These are phyloP conservation scores for Tenthredo scrophulariae DNA, from an alignment of 2,888 invertebrate genomes.

Conservation along the genomic window DNA sequence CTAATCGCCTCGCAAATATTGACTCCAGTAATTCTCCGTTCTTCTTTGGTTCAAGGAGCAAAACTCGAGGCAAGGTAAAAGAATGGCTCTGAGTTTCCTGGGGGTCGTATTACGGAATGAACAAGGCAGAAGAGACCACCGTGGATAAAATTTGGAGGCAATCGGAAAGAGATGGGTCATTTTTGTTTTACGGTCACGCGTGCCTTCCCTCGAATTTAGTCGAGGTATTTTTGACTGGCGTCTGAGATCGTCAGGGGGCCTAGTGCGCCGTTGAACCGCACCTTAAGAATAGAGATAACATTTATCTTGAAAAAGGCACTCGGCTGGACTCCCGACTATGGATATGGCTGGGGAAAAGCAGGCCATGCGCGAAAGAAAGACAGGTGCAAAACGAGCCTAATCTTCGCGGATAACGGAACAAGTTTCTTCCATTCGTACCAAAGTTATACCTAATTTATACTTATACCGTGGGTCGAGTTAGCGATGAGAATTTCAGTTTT, in stretches of 20 bases:
- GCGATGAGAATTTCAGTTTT: neutral
- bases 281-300: slow-evolving; percentile 43
- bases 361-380: slow-evolving; percentile 55
- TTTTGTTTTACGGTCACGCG: slow-evolving; percentile 54
- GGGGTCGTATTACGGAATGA: neutral
- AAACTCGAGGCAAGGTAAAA: neutral
- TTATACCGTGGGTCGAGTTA: neutral
- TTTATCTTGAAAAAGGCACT: slow-evolving; percentile 49
- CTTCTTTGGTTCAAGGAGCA: neutral
- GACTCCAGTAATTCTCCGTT: neutral
- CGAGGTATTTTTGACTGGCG: slow-evolving; percentile 53
- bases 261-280: slow-evolving; percentile 1
- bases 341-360: slow-evolving; percentile 56
- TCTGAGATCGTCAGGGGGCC: slow-evolving; percentile 12
- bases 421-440: slow-evolving; percentile 57
- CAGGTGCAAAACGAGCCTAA: slow-evolving; percentile 62
- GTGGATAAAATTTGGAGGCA: slow-evolving; percentile 30
- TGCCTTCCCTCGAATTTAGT: slow-evolving; percentile 60
- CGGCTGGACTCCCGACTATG: slow-evolving; percentile 57
- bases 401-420: slow-evolving; percentile 60
- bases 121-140: slow-evolving; percentile 14
- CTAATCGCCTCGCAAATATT: neutral
- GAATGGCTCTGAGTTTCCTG: slow-evolving; percentile 19
- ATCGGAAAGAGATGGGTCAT: slow-evolving; percentile 32
- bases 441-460: slow-evolving; percentile 8